Conservation (phyloP, 2,888 invertebrate species). For the Steinernema scapterisci region DNA sequence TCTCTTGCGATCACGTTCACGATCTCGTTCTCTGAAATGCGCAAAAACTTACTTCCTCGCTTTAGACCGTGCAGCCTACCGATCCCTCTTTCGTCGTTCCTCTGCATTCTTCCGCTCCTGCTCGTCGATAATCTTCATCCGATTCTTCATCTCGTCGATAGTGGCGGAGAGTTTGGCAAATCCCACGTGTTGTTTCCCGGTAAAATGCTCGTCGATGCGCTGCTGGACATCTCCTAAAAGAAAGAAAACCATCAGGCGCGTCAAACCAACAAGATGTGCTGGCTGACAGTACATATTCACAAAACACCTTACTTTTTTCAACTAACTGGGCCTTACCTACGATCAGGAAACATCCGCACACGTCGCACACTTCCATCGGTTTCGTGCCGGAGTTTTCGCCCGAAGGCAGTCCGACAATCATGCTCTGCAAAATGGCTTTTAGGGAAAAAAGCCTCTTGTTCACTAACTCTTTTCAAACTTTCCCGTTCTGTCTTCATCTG, state of each 20-base stretch:
- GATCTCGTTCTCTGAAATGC: slow-evolving; percentile 9
- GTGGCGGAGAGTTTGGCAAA: slow-evolving; percentile 73
- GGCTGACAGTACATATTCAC: too few relatives aligned
- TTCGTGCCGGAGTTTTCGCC: slow-evolving; percentile 86
- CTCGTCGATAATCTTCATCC: slow-evolving; percentile 30
- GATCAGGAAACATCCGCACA: slow-evolving; percentile 94
- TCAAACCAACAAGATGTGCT: too few relatives aligned
- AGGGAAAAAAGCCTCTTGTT: too few relatives aligned
- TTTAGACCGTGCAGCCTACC: slow-evolving; percentile 9
- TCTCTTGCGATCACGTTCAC: slow-evolving; percentile 22
- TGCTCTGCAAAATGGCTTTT: not conserved
- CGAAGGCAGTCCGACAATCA: slow-evolving; percentile 61
- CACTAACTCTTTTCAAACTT: not conserved
- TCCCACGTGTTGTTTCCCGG: slow-evolving; percentile 96
- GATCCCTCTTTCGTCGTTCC: slow-evolving; percentile 30
- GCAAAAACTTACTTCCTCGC: too few relatives aligned
- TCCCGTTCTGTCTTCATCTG: slow-evolving; percentile 1
- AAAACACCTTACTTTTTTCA: too few relatives aligned
- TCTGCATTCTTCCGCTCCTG: slow-evolving; percentile 23
- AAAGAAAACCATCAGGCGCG: too few relatives aligned
- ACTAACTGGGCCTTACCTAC: slow-evolving; percentile 70
- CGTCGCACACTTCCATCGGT: slow-evolving; percentile 97
- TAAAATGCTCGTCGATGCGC: slow-evolving; percentile 92
- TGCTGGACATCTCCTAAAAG: slow-evolving; percentile 86
- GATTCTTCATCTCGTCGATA: slow-evolving; percentile 39